Evolutionary conservation across 2,888 invertebrate genomes (phyloP).

Genomic region (Tenthredo amoena): DNA sequence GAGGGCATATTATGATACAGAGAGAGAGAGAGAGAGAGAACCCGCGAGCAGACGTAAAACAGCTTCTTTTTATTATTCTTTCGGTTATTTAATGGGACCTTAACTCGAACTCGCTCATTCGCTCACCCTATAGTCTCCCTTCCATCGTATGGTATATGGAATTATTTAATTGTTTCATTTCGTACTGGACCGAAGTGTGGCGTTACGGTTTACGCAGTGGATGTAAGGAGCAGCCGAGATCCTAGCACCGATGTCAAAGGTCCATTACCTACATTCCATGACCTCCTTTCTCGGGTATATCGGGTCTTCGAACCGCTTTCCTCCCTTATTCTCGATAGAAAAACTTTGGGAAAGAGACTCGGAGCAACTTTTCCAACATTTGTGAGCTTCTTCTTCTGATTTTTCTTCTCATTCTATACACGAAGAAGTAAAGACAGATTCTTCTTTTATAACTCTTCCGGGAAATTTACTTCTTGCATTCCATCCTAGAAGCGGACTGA

Average conservation of each 20-base stretch:
- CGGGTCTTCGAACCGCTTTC: no score
- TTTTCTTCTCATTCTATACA: no score
- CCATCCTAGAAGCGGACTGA: no score
- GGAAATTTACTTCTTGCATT: no score
- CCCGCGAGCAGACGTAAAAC: neutral
- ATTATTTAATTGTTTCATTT: constrained; percentile 69
- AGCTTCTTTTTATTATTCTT: neutral
- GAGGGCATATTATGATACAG: neutral
- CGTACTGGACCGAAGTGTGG: neutral
- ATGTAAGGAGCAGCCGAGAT: no score
- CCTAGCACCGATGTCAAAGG: neutral
- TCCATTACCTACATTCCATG: neutral
- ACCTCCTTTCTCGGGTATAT: no score
- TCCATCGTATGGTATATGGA: constrained; percentile 54
- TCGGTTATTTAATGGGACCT: neutral
- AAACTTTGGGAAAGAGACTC: no score
- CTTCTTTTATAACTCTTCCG: no score
- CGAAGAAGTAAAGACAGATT: no score
- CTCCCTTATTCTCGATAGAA: no score
- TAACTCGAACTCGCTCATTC: neutral
- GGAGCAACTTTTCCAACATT: no score
- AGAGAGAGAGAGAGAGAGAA: neutral
- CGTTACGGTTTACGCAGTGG: neutral
- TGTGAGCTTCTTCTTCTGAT: no score
- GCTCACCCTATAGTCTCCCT: constrained; percentile 2